Evolutionary conservation across 2,113 vertebrate species (phyloP).

Genomic region (Alexandromys fortis): DNA sequence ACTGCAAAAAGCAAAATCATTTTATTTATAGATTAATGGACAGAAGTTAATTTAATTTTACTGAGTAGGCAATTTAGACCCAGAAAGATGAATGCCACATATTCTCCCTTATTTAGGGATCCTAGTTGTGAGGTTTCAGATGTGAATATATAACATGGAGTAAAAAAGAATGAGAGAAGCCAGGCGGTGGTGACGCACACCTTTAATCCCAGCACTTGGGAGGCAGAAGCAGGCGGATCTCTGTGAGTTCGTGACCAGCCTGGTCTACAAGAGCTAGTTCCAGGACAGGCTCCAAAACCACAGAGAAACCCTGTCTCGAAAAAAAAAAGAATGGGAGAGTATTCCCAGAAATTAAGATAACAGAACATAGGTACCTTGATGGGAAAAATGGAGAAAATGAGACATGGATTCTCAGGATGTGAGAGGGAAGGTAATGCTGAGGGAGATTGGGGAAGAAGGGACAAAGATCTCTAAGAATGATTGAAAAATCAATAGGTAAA

Average conservation of each 20-base stretch:
- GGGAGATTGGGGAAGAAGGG: not conserved
- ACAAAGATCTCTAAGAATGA: not conserved
- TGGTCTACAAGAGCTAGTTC: no score
- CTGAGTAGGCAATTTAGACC: not conserved
- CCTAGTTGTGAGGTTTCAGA: not conserved
- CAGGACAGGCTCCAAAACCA: no score
- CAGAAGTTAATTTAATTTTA: not conserved
- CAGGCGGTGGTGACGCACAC: no score
- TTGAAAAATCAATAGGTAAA: not conserved
- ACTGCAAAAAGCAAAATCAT: not conserved
- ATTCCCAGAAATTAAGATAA: not conserved
- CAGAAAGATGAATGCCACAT: not conserved
- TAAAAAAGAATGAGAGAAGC: no score
- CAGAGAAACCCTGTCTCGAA: no score
- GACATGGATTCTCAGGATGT: not conserved
- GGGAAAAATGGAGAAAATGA: not conserved
- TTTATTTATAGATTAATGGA: not conserved
- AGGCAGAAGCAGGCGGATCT: no score
- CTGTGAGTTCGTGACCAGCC: no score
- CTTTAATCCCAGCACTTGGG: no score
- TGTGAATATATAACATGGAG: not conserved
- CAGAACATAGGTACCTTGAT: not conserved
- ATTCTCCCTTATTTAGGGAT: not conserved
- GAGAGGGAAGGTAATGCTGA: not conserved
- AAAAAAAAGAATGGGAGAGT: not conserved